Evolutionary conservation across 2,797 vertebrate genomes (phyloP), one percentile per base, ranked within the genome.

Genomic region (Ataeniobius toweri): DNA sequence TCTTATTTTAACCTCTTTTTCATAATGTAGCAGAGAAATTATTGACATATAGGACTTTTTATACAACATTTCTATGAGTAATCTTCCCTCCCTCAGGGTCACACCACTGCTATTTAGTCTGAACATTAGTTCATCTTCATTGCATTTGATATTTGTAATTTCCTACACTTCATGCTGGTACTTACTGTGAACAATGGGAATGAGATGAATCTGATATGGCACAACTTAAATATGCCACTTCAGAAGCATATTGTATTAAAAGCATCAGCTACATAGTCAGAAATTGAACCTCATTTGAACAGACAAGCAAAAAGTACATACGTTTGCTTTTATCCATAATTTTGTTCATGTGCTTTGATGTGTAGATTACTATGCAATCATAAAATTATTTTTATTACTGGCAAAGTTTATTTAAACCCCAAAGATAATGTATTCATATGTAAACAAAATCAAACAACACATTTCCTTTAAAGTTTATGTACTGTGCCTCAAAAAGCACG

Each of bases 201-300:
- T 73, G 75, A 68, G 12, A 58, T 22, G 9, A 76, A 59, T 76
- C 53, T 68, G 46, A 74, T 70, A 36, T 69, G 48, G 65, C 36
- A 18, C 53, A 68, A 77, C 65, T 39, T 72, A 78, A 77, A 81
- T 65, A 80, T 78, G 77, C 31, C 72, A 83, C 6, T 70, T 84
- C 53, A 74, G 74, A 59, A 77, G 46, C 70, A 80, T 63, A 75
- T 55, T 8, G 14, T 28, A 55, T 59, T 78, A 39, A 73, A 13
- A 82, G 22, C 79, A 83, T 69, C 55, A 73, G 44, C 67, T 63
- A 88, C 75, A 89, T 63, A 85, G 59, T 80, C 79, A 84, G 76
- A 73, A 83, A 41, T 71, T 79, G 2, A 75, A 59, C 28, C 51
- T 81, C n/a, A 80, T 41, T 24, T 68, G 6, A 80, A 75, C 76